Evolutionary conservation across 2,888 invertebrate species (phyloP).

Genomic region (Phytoseiulus persimilis): DNA sequence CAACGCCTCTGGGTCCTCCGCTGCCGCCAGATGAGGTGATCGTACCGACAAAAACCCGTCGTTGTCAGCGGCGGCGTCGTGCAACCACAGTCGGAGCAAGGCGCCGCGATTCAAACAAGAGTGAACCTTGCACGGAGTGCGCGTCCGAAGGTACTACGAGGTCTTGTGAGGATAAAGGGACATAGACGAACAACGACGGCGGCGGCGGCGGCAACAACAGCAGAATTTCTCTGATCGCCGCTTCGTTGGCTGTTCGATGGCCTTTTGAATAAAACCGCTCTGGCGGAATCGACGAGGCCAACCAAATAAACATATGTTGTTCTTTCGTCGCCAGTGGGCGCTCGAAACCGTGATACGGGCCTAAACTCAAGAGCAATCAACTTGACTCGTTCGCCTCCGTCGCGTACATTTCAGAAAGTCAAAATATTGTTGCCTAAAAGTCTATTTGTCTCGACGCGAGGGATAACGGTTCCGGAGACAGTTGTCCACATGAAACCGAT

Average conservation of each 20-base stretch:
- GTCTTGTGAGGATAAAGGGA: background rate
- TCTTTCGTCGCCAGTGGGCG: background rate
- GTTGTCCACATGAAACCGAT: too few relatives aligned
- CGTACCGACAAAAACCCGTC: constrained; percentile 5
- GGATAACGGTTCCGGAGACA: too few relatives aligned
- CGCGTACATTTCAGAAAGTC: background rate
- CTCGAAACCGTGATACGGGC: background rate
- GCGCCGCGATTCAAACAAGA: background rate
- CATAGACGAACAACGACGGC: background rate
- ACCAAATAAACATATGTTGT: constrained; percentile 13
- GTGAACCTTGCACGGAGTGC: background rate
- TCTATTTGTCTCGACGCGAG: too few relatives aligned
- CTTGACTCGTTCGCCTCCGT: background rate
- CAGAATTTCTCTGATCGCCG: background rate
- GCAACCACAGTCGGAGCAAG: background rate
- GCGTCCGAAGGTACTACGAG: background rate
- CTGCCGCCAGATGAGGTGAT: background rate
- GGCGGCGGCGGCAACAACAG: background rate
- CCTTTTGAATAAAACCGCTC: constrained; percentile 17
- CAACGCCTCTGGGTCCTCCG: constrained; percentile 5
- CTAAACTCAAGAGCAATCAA: background rate
- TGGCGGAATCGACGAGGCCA: constrained; percentile 32
- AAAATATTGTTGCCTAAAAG: background rate
- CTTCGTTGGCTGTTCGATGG: background rate
- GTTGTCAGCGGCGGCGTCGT: background rate